A percentile compares a stretch with the other conserved stretches of the same genome.
phyloP scores from a whole-genome alignment of 1,140 invertebrate species.

The Zophobas atratus region DNA sequence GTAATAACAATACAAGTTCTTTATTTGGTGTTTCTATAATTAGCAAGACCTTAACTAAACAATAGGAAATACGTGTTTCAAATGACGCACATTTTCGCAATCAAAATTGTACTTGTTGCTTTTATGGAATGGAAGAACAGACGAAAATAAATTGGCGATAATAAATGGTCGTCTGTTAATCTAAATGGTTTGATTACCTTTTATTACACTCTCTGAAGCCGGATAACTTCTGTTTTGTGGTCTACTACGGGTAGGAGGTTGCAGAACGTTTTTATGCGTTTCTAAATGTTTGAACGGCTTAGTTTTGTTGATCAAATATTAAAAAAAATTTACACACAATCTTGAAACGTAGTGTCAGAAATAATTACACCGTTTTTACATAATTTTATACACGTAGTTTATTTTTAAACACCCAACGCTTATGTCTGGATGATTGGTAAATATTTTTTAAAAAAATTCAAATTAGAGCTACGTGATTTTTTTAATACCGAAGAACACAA shows the following conservation, averaged over 20 bases:
- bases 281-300: too few species aligned
- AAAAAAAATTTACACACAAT: too few species aligned
- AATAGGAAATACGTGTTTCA: conserved; percentile 27
- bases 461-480: too few species aligned
- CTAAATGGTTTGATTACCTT: background rate
- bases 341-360: too few species aligned
- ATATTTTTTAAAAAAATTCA: too few species aligned
- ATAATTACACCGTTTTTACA: too few species aligned
- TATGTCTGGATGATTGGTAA: too few species aligned
- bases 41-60: conserved; percentile 29
- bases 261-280: too few species aligned
- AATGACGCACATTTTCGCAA: conserved; percentile 43
- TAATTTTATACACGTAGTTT: too few species aligned
- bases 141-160: conserved; percentile 5
- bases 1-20: conserved; percentile 13
- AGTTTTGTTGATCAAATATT: too few species aligned
- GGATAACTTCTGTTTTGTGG: background rate
- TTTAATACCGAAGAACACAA: too few species aligned
- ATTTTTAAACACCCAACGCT: too few species aligned
- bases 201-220: background rate
- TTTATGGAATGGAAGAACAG: conserved; percentile 14
- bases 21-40: conserved; percentile 40
- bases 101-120: conserved; percentile 27
- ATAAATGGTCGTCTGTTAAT: conserved; percentile 5
- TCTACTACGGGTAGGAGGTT: background rate